These are phyloP conservation scores for Potorous gilbertii DNA, from an alignment of 2,797 vertebrate species.

Conservation along the genomic window DNA sequence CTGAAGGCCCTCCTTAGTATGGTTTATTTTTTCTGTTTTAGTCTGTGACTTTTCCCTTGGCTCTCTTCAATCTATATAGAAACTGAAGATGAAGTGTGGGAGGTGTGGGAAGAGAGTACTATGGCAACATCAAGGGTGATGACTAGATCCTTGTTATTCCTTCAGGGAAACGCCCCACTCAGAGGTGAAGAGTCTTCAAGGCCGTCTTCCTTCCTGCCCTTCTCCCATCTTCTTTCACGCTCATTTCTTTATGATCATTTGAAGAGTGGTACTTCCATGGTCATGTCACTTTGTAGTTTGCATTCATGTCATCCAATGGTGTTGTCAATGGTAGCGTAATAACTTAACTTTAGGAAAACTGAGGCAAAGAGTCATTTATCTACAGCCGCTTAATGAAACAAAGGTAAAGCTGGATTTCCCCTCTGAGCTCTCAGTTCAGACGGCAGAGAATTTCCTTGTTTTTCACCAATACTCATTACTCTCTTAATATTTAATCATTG, in stretches of 20 bases:
- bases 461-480: not conserved
- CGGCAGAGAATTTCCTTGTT: not conserved
- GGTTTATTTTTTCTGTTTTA: not conserved
- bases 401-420: not conserved
- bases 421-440: conserved; percentile 1
- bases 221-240: not conserved
- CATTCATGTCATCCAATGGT: too few species aligned
- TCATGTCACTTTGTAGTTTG: not conserved
- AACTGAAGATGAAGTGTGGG: conserved; percentile 74
- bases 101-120: conserved; percentile 71
- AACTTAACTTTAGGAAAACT: not conserved
- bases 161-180: conserved; percentile 46
- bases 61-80: conserved; percentile 73
- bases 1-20: conserved; percentile 33
- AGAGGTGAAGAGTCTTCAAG: conserved; percentile 57
- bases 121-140: conserved; percentile 73
- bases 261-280: not conserved
- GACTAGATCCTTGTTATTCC: conserved; percentile 75
- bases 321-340: not conserved
- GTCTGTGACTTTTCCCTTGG: conserved; percentile 58
- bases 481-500: not conserved
- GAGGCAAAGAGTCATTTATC: not conserved
- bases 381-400: not conserved
- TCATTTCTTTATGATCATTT: not conserved
- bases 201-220: not conserved